Conservation (phyloP, 2,797 vertebrate species). For the Hydrolagus colliei region DNA sequence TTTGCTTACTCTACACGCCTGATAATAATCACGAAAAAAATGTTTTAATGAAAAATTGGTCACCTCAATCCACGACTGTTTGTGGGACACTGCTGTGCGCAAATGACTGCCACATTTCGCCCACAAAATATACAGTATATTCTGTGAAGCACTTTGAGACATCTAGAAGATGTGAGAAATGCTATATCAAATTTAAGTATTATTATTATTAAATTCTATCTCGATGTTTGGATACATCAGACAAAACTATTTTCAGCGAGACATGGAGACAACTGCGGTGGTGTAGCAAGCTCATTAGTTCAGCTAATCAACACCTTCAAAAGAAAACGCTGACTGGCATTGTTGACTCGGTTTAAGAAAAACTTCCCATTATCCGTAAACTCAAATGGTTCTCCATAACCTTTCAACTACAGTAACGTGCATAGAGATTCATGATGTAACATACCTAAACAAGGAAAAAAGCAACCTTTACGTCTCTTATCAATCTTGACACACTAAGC, state of each 20-base stretch:
- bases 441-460: not conserved
- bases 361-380: not conserved
- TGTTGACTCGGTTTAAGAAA: conserved; percentile 4
- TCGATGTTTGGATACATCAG: not conserved
- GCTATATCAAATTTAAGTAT: no score
- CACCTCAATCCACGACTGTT: no score
- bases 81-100: no score
- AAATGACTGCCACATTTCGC: no score
- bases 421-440: not conserved
- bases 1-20: no score
- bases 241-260: conserved; percentile 5
- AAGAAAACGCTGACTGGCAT: not conserved
- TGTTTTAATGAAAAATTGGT: no score
- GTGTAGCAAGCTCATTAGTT: conserved; percentile 25
- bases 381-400: not conserved
- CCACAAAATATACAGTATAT: no score
- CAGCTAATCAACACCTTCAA: not conserved
- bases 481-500: conserved; percentile 48
- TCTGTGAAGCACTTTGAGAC: no score
- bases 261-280: not conserved
- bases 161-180: no score
- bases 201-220: not conserved
- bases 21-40: no score
- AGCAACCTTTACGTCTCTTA: not conserved
- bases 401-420: not conserved